These are phyloP conservation scores for Myiotriccus ornatus DNA, from an alignment of 2,797 vertebrate species.

Conservation along the genomic window DNA sequence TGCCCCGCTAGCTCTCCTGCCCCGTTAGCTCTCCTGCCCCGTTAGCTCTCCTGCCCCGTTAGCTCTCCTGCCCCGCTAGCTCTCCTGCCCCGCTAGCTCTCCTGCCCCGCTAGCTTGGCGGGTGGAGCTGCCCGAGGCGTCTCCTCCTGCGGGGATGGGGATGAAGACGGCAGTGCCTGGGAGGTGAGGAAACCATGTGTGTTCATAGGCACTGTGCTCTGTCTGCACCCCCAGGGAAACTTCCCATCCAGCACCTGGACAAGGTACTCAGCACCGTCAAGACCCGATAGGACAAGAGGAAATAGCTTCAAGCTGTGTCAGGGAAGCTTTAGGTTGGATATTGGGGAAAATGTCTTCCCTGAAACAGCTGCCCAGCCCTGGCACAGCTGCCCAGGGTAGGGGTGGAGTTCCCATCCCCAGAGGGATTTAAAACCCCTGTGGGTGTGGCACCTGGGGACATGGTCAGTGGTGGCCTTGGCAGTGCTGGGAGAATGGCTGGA, in stretches of 20 bases:
- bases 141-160: neutral
- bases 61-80: neutral
- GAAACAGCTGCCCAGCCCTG: neutral
- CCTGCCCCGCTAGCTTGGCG: fast-evolving
- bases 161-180: neutral
- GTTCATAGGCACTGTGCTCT: neutral
- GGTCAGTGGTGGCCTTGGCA: neutral
- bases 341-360: neutral
- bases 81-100: no score
- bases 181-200: neutral
- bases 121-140: neutral
- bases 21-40: neutral
- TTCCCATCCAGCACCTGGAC: neutral
- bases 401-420: neutral
- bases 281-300: neutral
- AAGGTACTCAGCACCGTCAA: neutral
- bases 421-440: neutral
- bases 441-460: neutral
- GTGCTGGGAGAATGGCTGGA: neutral
- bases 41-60: neutral
- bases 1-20: neutral
- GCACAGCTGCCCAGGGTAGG: neutral
- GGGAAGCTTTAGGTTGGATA: neutral
- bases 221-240: neutral
- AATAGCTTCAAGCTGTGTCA: neutral